A percentile compares a stretch with the other conserved stretches of the same genome.
These are phyloP conservation scores for Drosophila bunnanda DNA, from an alignment of 2,888 invertebrate genomes.

Conservation along the genomic window DNA sequence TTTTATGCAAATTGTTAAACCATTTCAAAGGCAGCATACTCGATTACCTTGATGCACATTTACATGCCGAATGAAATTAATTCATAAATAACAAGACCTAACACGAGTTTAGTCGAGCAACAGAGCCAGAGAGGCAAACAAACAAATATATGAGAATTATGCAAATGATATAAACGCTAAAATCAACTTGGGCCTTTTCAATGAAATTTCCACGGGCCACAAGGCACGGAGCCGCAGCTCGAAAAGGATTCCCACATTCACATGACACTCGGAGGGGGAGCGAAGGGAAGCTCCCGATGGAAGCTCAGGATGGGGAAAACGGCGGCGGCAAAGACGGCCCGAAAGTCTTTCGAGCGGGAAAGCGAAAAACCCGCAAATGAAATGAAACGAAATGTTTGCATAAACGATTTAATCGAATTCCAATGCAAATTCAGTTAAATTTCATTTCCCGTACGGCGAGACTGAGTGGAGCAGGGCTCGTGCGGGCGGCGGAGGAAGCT, in stretches of 20 bases:
- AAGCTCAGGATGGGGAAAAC: neutral
- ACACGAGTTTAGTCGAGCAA: constrained; percentile 58
- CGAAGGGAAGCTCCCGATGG: constrained; percentile 2
- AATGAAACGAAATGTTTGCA: constrained; percentile 83
- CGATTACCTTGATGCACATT: constrained; percentile 73
- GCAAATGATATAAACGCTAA: constrained; percentile 76
- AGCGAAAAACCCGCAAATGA: constrained; percentile 76
- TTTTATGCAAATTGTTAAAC: constrained; percentile 61
- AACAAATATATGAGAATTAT: constrained; percentile 82
- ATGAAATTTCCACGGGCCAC: constrained; percentile 56
- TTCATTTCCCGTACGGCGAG: constrained; percentile 79
- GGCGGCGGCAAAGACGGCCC: constrained; percentile 25
- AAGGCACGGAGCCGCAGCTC: constrained; percentile 37
- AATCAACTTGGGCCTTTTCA: constrained; percentile 73
- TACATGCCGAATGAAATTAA: constrained; percentile 71
- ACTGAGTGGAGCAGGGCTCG: constrained; percentile 18
- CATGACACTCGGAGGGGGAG: constrained; percentile 4
- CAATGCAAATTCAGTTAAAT: constrained; percentile 84
- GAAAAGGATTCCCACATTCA: constrained; percentile 66
- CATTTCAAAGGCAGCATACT: constrained; percentile 51
- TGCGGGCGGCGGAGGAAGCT: constrained; percentile 5
- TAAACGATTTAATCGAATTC: constrained; percentile 84
- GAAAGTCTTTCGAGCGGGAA: constrained; percentile 52
- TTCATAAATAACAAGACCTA: constrained; percentile 75
- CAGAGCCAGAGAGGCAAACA: constrained; percentile 39